These are phyloP conservation scores for Ephydatia muelleri DNA, from an alignment of 37 sponge, comb jelly and placozoan species.

Conservation along the genomic window DNA sequence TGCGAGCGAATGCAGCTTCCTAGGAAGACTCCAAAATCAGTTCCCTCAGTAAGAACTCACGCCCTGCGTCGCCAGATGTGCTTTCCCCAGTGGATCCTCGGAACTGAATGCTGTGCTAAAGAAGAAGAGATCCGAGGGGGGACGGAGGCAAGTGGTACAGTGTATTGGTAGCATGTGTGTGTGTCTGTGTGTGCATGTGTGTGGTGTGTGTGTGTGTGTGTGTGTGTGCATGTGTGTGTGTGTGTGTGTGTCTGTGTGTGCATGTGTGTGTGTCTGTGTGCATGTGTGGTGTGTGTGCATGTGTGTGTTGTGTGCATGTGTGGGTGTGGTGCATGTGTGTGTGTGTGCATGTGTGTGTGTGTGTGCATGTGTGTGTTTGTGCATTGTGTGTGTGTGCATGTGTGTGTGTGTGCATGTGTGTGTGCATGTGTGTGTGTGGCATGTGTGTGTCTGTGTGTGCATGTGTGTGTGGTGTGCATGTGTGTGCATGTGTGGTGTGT, in stretches of 20 bases:
- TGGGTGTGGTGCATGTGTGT: neutral
- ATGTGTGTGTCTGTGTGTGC: too few species aligned
- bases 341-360: neutral
- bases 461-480: too few species aligned
- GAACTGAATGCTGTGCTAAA: neutral
- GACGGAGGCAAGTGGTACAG: too few species aligned
- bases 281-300: neutral
- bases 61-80: conserved; percentile 80
- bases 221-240: neutral
- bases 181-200: too few species aligned
- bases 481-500: too few species aligned
- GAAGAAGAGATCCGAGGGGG: neutral
- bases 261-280: neutral
- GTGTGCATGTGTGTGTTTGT: neutral
- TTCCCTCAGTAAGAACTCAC: conserved; percentile 56
- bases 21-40: conserved; percentile 70
- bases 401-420: too few species aligned
- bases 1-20: conserved; percentile 66
- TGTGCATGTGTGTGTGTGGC: too few species aligned
- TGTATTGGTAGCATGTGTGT: too few species aligned
- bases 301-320: neutral
- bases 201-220: neutral
- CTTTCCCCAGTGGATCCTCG: neutral
- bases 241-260: neutral
- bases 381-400: too few species aligned